These are phyloP conservation scores for Cenopis cana DNA, from an alignment of 2,888 invertebrate species.

Conservation along the genomic window DNA sequence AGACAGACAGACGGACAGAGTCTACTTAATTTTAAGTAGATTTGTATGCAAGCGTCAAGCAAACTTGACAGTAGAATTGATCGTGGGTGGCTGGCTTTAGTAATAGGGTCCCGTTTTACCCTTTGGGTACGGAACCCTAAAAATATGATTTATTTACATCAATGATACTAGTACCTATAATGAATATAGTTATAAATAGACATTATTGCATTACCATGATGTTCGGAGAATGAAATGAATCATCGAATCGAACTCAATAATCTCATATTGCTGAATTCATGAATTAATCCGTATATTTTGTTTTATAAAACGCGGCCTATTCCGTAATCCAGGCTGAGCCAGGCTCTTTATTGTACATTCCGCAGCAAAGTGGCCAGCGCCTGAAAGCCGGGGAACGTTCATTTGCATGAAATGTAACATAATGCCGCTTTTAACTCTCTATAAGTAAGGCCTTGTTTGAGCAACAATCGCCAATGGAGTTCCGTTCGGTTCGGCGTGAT, in stretches of 20 bases:
- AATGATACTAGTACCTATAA: too few species aligned
- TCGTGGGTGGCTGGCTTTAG: too few species aligned
- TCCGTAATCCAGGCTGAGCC: slow-evolving; percentile 62
- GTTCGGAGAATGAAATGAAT: not conserved
- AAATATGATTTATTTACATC: too few species aligned
- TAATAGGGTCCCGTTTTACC: too few species aligned
- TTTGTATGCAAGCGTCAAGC: too few species aligned
- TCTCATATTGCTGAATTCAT: slow-evolving; percentile 1
- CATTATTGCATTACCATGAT: too few species aligned
- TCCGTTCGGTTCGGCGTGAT: slow-evolving; percentile 3
- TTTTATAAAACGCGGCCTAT: slow-evolving; percentile 49
- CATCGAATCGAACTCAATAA: not conserved
- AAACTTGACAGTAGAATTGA: too few species aligned
- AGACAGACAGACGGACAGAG: too few species aligned
- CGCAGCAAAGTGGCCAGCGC: slow-evolving; percentile 67
- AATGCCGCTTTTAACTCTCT: slow-evolving; percentile 64
- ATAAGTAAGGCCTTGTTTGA: slow-evolving; percentile 59
- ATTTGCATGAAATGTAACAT: slow-evolving; percentile 73
- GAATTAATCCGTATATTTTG: slow-evolving; percentile 17
- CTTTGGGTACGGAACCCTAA: too few species aligned
- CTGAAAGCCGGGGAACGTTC: slow-evolving; percentile 67
- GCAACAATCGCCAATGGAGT: slow-evolving; percentile 58
- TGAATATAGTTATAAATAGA: too few species aligned
- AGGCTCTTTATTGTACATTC: slow-evolving; percentile 67
- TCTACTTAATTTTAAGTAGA: too few species aligned